A percentile compares a stretch with the other conserved stretches of the same genome.
phyloP scores from a whole-genome alignment of 2,888 invertebrate genomes.

The Acrobasis consociella region DNA sequence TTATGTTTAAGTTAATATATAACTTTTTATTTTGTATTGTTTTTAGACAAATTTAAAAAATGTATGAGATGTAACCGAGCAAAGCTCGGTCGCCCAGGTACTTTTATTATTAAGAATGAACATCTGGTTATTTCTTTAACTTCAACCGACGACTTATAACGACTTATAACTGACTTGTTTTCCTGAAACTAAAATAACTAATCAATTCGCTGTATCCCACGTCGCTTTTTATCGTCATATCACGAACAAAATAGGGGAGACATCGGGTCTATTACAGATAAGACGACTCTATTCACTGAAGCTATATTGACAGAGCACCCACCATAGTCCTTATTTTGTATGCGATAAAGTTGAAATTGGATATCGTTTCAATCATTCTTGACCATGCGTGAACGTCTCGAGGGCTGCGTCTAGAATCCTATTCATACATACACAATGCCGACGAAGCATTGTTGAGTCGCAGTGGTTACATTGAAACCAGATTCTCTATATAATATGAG shows the following conservation, averaged over 20 bases:
- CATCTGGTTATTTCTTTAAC: too few relatives aligned
- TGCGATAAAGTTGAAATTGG: constrained; percentile 1
- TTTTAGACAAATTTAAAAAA: too few relatives aligned
- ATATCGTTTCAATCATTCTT: constrained; percentile 1
- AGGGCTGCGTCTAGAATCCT: constrained; percentile 24
- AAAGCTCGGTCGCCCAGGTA: too few relatives aligned
- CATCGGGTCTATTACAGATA: constrained; percentile 14
- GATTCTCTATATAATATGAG: constrained; percentile 5
- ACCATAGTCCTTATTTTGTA: not conserved
- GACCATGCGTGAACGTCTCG: constrained; percentile 19
- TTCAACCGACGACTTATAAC: too few relatives aligned
- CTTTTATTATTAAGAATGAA: too few relatives aligned
- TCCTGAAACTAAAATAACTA: not conserved
- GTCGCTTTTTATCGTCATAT: constrained; percentile 4
- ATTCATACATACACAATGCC: constrained; percentile 26
- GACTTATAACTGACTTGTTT: constrained; percentile 4
- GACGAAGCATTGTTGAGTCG: constrained; percentile 24
- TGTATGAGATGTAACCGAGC: too few relatives aligned
- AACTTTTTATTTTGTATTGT: too few relatives aligned
- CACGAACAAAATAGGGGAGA: constrained; percentile 10
- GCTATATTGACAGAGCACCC: constrained; percentile 1
- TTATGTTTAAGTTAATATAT: too few relatives aligned
- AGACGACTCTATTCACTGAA: constrained; percentile 10
- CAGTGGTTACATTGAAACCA: constrained; percentile 21
- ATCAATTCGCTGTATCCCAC: constrained; percentile 2